Conservation (phyloP, 2,113 vertebrate species). For the Bubo bubo region DNA sequence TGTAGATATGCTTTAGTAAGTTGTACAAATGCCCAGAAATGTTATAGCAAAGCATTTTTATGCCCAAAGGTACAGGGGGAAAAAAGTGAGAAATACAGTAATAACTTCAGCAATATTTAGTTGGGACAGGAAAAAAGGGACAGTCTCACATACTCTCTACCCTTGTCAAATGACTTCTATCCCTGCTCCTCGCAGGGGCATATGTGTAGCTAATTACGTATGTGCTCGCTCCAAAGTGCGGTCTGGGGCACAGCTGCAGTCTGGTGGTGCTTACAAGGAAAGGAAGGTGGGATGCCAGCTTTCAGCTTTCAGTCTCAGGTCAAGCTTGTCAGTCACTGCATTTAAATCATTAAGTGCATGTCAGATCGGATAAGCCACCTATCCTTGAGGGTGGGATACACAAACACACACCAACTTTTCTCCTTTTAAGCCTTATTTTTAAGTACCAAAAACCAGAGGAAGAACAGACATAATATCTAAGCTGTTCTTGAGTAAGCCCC, state of each 20-base stretch:
- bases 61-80: rapidly evolving
- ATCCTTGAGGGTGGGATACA: background rate
- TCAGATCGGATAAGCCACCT: background rate
- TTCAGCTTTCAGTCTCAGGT: background rate
- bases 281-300: background rate
- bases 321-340: background rate
- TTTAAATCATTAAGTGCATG: background rate
- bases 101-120: background rate
- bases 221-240: rapidly evolving
- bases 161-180: rapidly evolving
- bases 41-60: background rate
- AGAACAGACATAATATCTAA: background rate
- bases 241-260: background rate
- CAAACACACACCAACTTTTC: background rate
- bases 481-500: background rate
- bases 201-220: rapidly evolving
- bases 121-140: background rate
- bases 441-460: background rate
- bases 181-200: background rate
- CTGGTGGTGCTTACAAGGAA: background rate
- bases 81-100: background rate
- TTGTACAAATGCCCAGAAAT: background rate
- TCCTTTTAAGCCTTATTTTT: background rate
- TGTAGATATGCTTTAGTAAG: background rate
- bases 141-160: background rate